Evolutionary conservation across 92 coral and sea anemone species (phyloP).

Genomic region (Pocillopora grandis): DNA sequence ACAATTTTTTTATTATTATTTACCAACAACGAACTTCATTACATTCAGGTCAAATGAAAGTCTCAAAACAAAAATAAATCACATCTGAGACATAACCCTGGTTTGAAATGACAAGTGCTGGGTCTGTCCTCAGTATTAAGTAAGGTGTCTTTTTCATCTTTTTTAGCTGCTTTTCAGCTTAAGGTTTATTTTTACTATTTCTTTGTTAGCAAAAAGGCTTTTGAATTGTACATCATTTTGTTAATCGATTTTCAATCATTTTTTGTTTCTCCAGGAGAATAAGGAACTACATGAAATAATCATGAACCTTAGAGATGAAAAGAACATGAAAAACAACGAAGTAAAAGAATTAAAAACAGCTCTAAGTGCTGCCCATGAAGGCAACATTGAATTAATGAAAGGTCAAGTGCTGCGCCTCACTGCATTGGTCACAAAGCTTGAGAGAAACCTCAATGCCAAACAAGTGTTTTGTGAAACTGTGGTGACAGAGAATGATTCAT

Average conservation of each 20-base stretch:
- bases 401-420: conserved; percentile 67
- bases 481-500: conserved; percentile 70
- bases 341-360: conserved; percentile 60
- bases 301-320: conserved; percentile 65
- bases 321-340: conserved; percentile 49
- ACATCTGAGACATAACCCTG: no score
- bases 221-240: neutral
- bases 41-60: no score
- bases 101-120: no score
- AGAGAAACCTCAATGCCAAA: conserved; percentile 75
- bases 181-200: no score
- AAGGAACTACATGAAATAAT: conserved; percentile 86
- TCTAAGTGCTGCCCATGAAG: conserved; percentile 58
- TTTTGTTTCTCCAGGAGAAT: conserved; percentile 66
- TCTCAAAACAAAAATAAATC: no score
- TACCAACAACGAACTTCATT: no score
- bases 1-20: no score
- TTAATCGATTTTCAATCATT: neutral
- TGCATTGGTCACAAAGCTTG: conserved; percentile 49
- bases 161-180: no score
- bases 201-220: no score
- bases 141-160: no score
- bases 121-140: no score
- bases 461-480: conserved; percentile 86
- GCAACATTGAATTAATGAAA: conserved; percentile 48